Evolutionary conservation across 2,888 invertebrate genomes (phyloP).

Genomic region (Caenorhabditis zanzibari): DNA sequence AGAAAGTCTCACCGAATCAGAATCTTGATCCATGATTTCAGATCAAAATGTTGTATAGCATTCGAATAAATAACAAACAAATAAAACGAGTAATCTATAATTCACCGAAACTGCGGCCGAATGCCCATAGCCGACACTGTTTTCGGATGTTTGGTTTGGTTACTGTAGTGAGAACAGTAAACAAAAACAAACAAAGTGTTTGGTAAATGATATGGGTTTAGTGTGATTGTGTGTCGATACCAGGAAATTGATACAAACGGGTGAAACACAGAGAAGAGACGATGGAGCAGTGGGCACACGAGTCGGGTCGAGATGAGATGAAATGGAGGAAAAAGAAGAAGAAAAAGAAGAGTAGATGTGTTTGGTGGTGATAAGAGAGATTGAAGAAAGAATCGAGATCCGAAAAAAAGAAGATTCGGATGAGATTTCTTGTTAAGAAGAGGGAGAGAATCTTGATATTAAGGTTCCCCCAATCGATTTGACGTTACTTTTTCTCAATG

Average conservation of each 20-base stretch:
- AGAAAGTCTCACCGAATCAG: constrained; percentile 51
- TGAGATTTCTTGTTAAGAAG: constrained; percentile 15
- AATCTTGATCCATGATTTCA: constrained; percentile 54
- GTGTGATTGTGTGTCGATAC: constrained; percentile 27
- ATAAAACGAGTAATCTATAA: constrained; percentile 26
- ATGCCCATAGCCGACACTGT: constrained; percentile 34
- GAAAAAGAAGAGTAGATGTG: constrained; percentile 23
- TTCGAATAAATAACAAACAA: constrained; percentile 35
- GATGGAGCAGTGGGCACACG: constrained; percentile 51
- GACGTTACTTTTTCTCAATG: neutral
- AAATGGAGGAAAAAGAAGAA: constrained; percentile 35
- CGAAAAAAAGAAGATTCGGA: constrained; percentile 17
- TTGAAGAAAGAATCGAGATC: constrained; percentile 13
- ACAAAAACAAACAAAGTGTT: constrained; percentile 46
- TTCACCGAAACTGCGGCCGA: constrained; percentile 18
- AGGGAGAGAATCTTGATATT: constrained; percentile 2
- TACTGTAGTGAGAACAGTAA: constrained; percentile 7
- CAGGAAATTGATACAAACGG: constrained; percentile 61
- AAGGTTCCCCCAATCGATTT: constrained; percentile 35
- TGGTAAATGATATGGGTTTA: constrained; percentile 9
- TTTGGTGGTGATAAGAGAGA: constrained; percentile 54
- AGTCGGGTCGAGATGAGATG: constrained; percentile 50
- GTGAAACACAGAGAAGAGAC: constrained; percentile 41
- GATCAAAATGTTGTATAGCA: constrained; percentile 20
- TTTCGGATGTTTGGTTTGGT: neutral